These are phyloP conservation scores for Phataginus tricuspis DNA, from an alignment of 2,797 vertebrate species.

Conservation along the genomic window DNA sequence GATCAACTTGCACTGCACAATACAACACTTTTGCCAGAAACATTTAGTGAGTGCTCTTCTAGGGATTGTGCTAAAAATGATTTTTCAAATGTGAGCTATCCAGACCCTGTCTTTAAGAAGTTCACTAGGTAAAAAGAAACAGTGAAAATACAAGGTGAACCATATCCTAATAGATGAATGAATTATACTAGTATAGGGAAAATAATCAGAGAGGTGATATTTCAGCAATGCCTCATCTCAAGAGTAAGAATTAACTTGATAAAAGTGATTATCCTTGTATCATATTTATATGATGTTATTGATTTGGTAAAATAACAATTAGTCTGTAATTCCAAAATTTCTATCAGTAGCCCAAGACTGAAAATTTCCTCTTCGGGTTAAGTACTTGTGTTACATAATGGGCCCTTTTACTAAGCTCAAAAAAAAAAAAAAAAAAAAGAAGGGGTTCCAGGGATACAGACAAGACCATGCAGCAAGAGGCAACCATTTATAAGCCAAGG, in stretches of 20 bases:
- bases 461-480: too few relatives aligned
- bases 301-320: not conserved
- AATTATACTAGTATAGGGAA: not conserved
- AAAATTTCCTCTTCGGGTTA: not conserved
- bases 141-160: not conserved
- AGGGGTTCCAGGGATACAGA: too few relatives aligned
- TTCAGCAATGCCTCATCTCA: not conserved
- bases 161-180: not conserved
- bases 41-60: not conserved
- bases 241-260: not conserved
- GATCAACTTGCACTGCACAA: accelerated
- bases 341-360: not conserved
- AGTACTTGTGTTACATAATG: not conserved
- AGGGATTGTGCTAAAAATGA: not conserved
- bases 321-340: not conserved
- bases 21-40: not conserved
- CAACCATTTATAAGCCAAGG: too few relatives aligned
- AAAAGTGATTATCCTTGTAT: not conserved
- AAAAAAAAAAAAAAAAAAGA: too few relatives aligned
- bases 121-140: not conserved
- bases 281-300: not conserved
- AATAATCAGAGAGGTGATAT: not conserved
- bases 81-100: not conserved
- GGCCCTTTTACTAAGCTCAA: not conserved
- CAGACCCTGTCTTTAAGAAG: not conserved